Evolutionary conservation across 1,140 invertebrate genomes (phyloP), one percentile per base, ranked within the genome.

Genomic region (Parasteatoda tepidariorum): DNA sequence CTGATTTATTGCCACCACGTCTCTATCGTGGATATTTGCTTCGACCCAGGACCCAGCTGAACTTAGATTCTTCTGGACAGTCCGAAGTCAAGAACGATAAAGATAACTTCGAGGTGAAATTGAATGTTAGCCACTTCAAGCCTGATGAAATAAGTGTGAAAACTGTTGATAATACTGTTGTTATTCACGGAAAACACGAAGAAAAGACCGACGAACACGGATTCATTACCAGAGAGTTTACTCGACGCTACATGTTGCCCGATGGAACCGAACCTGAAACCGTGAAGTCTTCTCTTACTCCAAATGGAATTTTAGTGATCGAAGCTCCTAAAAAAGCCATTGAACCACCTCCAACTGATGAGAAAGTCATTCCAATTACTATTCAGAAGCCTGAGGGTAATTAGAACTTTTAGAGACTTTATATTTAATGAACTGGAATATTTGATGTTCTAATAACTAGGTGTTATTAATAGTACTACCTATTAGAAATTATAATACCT

Each of bases 171-270:
- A 90, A 90, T 76, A 85, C 82, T 38, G 68, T 89, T 30, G 86
- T 88, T 2, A 86, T 89, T 22, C 86, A 87, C n/a, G 88, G 86
- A 9, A 88, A 86, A 75, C 88, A 89, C 61, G 87, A 88, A 61
- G 88, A 88, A 22, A 83, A 86, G 33, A 64, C 70, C 0, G 88
- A 89, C 76, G 86, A 88, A 57, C 93, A 94, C 85, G 94, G 94
- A 3, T 95, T 90, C 86, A 91, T 95, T n/a, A 92, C 92, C 0
- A 91, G 94, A 4, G 93, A 95, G 87, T 96, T 96, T 88, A 92
- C 92, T 11, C 92, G 94, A 55, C 91, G 92, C 41, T 94, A 93
- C 83, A 88, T 90, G 18, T 85, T 93, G 31, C 92, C 93, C 0
- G 88, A 91, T 61, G 91, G 92, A 71, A 92, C 92, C 28, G 90